Conservation (phyloP, 1,140 invertebrate species). For the Zaprionus inermis region DNA sequence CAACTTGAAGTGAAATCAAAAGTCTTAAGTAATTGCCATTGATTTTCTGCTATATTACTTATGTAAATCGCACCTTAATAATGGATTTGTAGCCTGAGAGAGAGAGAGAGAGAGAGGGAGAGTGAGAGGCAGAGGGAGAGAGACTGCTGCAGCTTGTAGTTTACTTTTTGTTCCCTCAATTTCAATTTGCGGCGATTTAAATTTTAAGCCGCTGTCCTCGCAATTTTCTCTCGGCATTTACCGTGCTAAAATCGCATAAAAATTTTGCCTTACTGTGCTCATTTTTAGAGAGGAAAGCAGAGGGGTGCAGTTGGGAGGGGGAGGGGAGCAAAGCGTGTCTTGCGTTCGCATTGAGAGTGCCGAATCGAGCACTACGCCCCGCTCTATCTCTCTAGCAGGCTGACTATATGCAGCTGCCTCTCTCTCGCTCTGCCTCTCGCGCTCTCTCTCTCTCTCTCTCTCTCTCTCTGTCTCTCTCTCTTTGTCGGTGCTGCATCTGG, state of each 20-base stretch:
- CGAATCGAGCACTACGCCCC: constrained; percentile 26
- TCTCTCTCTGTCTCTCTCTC: constrained; percentile 1
- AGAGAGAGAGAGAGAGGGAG: neutral
- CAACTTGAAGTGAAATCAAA: neutral
- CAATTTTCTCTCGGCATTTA: constrained; percentile 51
- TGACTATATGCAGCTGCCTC: neutral
- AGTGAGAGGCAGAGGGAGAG: neutral
- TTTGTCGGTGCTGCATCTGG: neutral
- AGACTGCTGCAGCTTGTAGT: neutral
- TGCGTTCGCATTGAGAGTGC: constrained; percentile 28
- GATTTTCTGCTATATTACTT: neutral
- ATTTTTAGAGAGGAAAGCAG: constrained; percentile 10
- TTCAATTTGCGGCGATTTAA: constrained; percentile 66
- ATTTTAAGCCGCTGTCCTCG: constrained; percentile 47
- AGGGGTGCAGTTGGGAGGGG: neutral
- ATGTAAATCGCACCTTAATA: neutral
- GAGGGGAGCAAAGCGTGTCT: too few species aligned
- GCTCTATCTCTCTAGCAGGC: constrained; percentile 2
- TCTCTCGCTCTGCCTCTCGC: neutral
- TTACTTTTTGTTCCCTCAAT: constrained; percentile 28
- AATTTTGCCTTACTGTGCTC: constrained; percentile 29
- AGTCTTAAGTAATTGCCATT: neutral
- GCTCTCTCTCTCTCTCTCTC: neutral
- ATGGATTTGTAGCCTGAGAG: neutral
- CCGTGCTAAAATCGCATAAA: constrained; percentile 54